phyloP scores from a whole-genome alignment of 2,888 invertebrate species.

The Athrips mouffetella region DNA sequence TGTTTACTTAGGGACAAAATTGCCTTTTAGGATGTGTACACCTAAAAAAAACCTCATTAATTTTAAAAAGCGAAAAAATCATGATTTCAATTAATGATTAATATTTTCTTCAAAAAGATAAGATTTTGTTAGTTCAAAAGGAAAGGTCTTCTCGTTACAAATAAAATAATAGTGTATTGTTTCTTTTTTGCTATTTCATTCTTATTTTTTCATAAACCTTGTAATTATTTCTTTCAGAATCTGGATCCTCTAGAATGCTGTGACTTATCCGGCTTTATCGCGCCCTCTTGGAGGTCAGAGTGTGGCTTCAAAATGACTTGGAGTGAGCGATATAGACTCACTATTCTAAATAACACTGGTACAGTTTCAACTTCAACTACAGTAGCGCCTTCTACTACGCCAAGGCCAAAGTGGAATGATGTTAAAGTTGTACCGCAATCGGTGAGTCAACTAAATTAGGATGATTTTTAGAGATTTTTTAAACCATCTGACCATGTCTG shows the following conservation, averaged over 20 bases:
- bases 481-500: no score
- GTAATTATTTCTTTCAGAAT: neutral
- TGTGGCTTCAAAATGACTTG: conserved; percentile 54
- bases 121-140: no score
- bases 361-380: conserved; percentile 28
- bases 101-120: no score
- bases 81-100: no score
- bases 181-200: neutral
- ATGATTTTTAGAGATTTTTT: no score
- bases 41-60: no score
- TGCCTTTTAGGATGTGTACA: no score
- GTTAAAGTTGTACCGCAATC: conserved; percentile 51
- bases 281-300: conserved; percentile 44
- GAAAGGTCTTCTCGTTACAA: no score
- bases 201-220: neutral
- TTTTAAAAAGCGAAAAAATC: no score
- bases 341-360: conserved; percentile 28
- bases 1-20: no score
- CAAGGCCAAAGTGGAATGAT: conserved; percentile 34
- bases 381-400: conserved; percentile 21
- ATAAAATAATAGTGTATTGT: no score
- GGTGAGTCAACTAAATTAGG: conserved; percentile 36
- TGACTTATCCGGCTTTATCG: conserved; percentile 51
- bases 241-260: conserved; percentile 59
- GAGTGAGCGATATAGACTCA: conserved; percentile 39